These are phyloP conservation scores for Montipora capricornis DNA, from an alignment of 64 coral and sea anemone genomes.

Conservation along the genomic window DNA sequence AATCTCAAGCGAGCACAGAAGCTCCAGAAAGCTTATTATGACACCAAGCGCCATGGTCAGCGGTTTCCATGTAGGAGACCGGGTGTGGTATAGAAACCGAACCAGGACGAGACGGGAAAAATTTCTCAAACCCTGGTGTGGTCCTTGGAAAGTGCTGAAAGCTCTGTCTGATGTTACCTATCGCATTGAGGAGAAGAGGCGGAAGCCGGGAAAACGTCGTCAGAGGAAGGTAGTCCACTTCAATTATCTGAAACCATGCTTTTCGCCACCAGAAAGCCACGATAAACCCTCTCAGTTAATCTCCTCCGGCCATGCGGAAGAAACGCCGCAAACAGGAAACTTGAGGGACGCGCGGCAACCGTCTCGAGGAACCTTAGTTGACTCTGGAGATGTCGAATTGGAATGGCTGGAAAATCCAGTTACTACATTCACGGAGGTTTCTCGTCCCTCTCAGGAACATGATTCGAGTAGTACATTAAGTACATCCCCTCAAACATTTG, in stretches of 20 bases:
- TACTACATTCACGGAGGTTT: no score
- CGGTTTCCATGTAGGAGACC: not conserved
- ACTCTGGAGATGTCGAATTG: no score
- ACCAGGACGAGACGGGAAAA: not conserved
- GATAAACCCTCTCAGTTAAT: not conserved
- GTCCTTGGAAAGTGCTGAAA: not conserved
- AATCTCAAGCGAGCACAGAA: slow-evolving; percentile 4
- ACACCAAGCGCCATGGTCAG: slow-evolving; percentile 14
- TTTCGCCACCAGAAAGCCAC: not conserved
- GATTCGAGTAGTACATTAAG: no score
- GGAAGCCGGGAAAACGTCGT: not conserved
- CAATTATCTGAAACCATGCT: slow-evolving; percentile 22
- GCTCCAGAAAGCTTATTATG: not conserved
- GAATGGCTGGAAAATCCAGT: no score
- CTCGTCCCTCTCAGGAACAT: no score
- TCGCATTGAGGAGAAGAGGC: not conserved
- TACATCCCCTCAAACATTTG: no score
- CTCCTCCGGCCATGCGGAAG: not conserved
- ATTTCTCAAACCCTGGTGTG: not conserved
- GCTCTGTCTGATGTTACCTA: not conserved
- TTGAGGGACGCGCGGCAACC: not conserved
- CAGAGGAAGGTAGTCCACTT: slow-evolving; percentile 16
- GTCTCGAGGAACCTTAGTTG: not conserved
- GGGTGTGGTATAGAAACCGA: not conserved
- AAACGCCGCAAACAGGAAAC: no score